phyloP scores from a whole-genome alignment of 2,888 invertebrate genomes.

The Cetonia aurata region DNA sequence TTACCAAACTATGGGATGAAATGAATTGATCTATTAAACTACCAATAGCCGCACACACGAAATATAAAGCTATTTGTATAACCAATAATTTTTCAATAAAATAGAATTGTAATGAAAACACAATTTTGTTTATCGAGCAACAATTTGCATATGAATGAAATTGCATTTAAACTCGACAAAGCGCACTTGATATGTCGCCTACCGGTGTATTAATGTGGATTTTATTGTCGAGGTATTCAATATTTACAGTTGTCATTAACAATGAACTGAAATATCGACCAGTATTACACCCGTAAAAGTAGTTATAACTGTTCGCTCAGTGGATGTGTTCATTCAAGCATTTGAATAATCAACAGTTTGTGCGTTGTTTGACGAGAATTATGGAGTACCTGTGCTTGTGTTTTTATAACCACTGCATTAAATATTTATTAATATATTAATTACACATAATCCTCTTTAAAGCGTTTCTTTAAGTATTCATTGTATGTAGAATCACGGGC shows the following conservation, averaged over 20 bases:
- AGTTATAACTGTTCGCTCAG: slow-evolving; percentile 13
- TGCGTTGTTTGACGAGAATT: not conserved
- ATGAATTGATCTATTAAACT: not conserved
- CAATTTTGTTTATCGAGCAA: not conserved
- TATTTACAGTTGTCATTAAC: slow-evolving; percentile 31
- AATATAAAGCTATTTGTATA: not conserved
- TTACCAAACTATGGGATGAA: not conserved
- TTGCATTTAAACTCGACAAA: not conserved
- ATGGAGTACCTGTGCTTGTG: no score
- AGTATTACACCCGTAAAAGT: slow-evolving; percentile 18
- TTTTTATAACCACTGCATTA: no score
- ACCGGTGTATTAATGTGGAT: slow-evolving; percentile 16
- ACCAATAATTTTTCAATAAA: not conserved
- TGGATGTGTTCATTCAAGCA: slow-evolving; percentile 26
- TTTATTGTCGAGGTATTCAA: slow-evolving; percentile 13
- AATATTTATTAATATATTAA: no score
- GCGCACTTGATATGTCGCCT: not conserved
- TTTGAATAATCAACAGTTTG: slow-evolving; percentile 19
- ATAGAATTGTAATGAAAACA: not conserved
- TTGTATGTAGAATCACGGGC: no score
- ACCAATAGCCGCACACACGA: not conserved
- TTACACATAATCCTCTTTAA: no score
- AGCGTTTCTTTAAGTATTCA: no score
- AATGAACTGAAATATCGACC: slow-evolving; percentile 19
- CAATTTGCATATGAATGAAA: not conserved